Conservation (phyloP, 1,140 invertebrate species). For the Laupala kohalensis region DNA sequence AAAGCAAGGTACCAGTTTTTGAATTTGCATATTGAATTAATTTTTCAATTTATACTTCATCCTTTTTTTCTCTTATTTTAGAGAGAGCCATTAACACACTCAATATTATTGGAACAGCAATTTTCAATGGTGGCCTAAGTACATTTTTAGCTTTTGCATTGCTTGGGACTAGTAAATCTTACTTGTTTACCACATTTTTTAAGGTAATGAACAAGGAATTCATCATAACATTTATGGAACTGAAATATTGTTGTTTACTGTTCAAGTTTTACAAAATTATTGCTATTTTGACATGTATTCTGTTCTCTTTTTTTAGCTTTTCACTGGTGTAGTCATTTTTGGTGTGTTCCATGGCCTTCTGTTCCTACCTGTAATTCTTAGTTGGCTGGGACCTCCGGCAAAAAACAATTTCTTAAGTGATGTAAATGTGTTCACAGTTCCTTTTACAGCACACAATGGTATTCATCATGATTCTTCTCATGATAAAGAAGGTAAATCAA, state of each 20-base stretch:
- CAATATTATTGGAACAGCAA: slow-evolving; percentile 33
- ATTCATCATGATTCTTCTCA: not conserved
- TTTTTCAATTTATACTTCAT: not conserved
- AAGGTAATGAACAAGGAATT: slow-evolving; percentile 29
- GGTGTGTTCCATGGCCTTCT: slow-evolving; percentile 42
- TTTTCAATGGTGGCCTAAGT: slow-evolving; percentile 37
- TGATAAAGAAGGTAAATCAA: not conserved
- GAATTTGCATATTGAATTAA: not conserved
- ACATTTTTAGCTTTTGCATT: slow-evolving; percentile 38
- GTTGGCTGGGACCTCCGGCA: slow-evolving; percentile 34
- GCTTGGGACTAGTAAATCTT: slow-evolving; percentile 31
- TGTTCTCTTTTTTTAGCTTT: slow-evolving; percentile 25
- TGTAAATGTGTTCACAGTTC: slow-evolving; percentile 7
- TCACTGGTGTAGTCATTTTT: slow-evolving; percentile 39
- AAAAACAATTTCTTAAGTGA: not conserved
- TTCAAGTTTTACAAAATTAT: too few species aligned
- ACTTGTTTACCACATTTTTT: slow-evolving; percentile 36
- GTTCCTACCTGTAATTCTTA: slow-evolving; percentile 41
- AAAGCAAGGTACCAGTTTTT: slow-evolving; percentile 25
- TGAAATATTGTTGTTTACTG: too few species aligned
- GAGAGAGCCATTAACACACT: slow-evolving; percentile 30
- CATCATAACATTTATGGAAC: too few species aligned
- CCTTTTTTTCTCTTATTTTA: slow-evolving; percentile 15
- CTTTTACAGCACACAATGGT: not conserved
- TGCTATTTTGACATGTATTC: not conserved